Evolutionary conservation across 1,140 invertebrate genomes (phyloP).

Genomic region (Philopotamus ludificatus): DNA sequence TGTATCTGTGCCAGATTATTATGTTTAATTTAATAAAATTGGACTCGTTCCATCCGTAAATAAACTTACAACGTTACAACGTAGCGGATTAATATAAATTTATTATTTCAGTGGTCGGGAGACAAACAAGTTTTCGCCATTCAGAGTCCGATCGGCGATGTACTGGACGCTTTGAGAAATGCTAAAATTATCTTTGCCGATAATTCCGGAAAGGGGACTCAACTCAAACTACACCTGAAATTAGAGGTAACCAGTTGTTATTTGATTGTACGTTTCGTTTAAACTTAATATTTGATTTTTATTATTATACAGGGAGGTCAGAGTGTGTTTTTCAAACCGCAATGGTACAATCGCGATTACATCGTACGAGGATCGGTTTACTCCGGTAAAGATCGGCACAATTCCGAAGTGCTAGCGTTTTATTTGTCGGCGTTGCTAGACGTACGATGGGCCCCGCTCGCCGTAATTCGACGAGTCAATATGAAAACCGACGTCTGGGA

Average conservation of each 20-base stretch:
- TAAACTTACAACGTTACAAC: background rate
- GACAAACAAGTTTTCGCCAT: constrained; percentile 66
- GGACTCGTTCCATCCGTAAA: background rate
- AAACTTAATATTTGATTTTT: background rate
- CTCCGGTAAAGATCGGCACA: constrained; percentile 86
- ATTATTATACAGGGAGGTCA: constrained; percentile 62
- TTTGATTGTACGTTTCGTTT: too few species aligned
- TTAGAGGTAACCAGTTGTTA: constrained; percentile 65
- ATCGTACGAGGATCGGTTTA: constrained; percentile 80
- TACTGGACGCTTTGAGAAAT: constrained; percentile 68
- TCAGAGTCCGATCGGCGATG: constrained; percentile 65
- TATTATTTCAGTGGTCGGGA: constrained; percentile 65
- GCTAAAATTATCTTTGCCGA: constrained; percentile 72
- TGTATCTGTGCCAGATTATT: constrained; percentile 15
- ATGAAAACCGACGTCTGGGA: constrained; percentile 71
- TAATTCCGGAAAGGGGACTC: constrained; percentile 79
- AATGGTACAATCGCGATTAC: constrained; percentile 76
- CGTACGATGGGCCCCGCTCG: constrained; percentile 75
- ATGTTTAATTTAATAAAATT: too few species aligned
- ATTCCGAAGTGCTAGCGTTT: constrained; percentile 94
- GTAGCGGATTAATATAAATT: background rate
- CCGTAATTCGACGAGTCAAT: constrained; percentile 75
- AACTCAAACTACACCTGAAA: constrained; percentile 81
- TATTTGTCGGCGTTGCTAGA: constrained; percentile 80
- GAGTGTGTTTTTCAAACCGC: constrained; percentile 86